Conservation (phyloP, 2,113 vertebrate genomes). For the Eubucco bourcierii region DNA sequence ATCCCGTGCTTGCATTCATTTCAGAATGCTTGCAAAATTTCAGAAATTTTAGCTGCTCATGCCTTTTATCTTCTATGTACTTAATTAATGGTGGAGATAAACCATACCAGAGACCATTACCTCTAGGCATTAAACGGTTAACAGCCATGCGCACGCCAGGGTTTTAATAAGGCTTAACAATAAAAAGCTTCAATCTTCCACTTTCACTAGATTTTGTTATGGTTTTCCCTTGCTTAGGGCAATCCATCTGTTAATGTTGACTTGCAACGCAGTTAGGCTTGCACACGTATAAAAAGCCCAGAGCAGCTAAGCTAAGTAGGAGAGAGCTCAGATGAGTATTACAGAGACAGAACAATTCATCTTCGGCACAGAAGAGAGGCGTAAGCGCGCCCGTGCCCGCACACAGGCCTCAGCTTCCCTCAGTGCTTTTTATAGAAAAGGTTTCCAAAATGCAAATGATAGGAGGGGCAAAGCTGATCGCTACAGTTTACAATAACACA, state of each 20-base stretch:
- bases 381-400: neutral
- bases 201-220: slow-evolving; percentile 67
- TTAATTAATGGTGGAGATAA: neutral
- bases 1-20: neutral
- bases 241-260: slow-evolving; percentile 79
- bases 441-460: neutral
- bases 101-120: neutral
- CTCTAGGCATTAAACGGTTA: slow-evolving; percentile 70
- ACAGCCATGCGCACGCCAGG: slow-evolving; percentile 63
- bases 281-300: neutral
- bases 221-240: slow-evolving; percentile 77
- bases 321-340: neutral
- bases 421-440: neutral
- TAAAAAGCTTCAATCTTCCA: slow-evolving; percentile 69
- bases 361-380: neutral
- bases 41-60: neutral
- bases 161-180: slow-evolving; percentile 75
- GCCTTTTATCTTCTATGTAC: neutral
- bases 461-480: neutral
- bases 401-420: neutral
- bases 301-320: slow-evolving; percentile 4
- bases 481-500: neutral
- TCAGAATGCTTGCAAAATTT: neutral
- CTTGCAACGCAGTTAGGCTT: slow-evolving; percentile 25
- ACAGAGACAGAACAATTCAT: neutral